phyloP scores from a whole-genome alignment of 2,797 vertebrate genomes.

The Muraenolepis orangiensis region DNA sequence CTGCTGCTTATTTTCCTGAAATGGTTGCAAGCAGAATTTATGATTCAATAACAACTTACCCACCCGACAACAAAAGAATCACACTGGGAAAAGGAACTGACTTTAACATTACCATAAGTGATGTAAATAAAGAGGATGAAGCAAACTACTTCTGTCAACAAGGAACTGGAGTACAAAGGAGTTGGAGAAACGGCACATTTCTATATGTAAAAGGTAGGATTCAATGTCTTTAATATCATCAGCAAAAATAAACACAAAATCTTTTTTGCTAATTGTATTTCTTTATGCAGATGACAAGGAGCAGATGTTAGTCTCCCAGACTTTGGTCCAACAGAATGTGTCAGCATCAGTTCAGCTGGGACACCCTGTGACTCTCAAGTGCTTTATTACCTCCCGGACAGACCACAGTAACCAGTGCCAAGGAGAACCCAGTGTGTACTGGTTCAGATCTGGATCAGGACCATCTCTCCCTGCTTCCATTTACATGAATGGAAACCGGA shows the following conservation, averaged over 20 bases:
- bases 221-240: neutral
- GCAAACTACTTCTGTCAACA: neutral
- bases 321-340: neutral
- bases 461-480: neutral
- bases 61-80: neutral
- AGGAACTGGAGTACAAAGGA: no score
- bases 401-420: neutral
- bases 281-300: neutral
- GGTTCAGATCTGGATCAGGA: slow-evolving; percentile 1
- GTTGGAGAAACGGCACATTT: neutral
- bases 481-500: neutral
- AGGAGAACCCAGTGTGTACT: slow-evolving; percentile 1
- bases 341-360: neutral
- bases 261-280: neutral
- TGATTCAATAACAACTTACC: neutral
- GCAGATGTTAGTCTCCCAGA: neutral
- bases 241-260: neutral
- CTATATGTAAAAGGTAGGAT: neutral
- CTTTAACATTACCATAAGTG: neutral
- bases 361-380: neutral
- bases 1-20: neutral
- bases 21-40: neutral
- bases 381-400: neutral
- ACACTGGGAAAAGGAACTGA: neutral
- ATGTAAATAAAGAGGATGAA: neutral